Percentiles rank a stretch among this genome's conserved stretches.
Evolutionary conservation across 2,113 vertebrate species (phyloP).

Genomic region (Gymnobelideus leadbeateri): DNA sequence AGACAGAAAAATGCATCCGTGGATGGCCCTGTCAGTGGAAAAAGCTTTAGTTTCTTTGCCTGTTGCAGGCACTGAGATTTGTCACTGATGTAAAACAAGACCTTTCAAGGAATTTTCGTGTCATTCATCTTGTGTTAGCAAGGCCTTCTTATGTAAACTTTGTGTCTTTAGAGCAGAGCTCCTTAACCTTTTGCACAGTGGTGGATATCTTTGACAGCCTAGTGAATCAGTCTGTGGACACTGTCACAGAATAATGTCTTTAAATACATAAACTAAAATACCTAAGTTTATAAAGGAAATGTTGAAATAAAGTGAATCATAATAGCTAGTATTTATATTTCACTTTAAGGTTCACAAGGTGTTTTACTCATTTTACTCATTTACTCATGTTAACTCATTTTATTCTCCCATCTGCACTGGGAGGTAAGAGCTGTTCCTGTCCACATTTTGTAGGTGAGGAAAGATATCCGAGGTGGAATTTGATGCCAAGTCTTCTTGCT

Average conservation of each 20-base stretch:
- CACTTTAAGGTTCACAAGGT: not conserved
- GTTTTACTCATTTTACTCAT: no score
- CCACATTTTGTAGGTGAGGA: not conserved
- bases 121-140: slow-evolving; percentile 70
- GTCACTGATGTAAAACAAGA: slow-evolving; percentile 57
- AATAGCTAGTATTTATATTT: not conserved
- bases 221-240: not conserved
- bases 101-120: slow-evolving; percentile 53
- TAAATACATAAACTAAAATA: not conserved
- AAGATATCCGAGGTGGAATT: not conserved
- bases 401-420: not conserved
- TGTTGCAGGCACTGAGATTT: slow-evolving; percentile 50
- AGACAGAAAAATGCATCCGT: not conserved
- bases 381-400: not conserved
- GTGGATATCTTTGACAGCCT: not conserved
- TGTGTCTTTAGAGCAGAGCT: slow-evolving; percentile 54
- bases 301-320: not conserved
- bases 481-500: not conserved
- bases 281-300: not conserved
- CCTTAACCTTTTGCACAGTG: not conserved
- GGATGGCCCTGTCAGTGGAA: not conserved
- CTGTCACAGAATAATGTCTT: not conserved
- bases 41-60: slow-evolving; percentile 28
- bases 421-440: not conserved
- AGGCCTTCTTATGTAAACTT: slow-evolving; percentile 73